Percentiles rank a stretch among this genome's conserved stretches.
phyloP scores from a whole-genome alignment of 2,888 invertebrate genomes.

The Antitype chi region DNA sequence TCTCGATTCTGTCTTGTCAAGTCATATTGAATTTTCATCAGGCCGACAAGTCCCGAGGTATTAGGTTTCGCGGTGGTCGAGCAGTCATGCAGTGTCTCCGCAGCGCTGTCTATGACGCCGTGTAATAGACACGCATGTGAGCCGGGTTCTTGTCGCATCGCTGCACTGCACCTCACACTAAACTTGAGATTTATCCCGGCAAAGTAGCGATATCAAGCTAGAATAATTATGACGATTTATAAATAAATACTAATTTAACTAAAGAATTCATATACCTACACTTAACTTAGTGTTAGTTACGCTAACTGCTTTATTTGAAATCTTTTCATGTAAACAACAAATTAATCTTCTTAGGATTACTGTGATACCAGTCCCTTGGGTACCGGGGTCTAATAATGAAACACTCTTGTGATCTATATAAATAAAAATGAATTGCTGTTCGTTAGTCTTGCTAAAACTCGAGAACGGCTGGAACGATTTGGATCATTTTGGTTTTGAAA shows the following conservation, averaged over 20 bases:
- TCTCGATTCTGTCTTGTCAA: neutral
- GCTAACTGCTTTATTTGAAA: too few relatives aligned
- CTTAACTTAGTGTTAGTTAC: too few relatives aligned
- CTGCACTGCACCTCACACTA: slow-evolving; percentile 20
- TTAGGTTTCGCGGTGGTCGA: slow-evolving; percentile 9
- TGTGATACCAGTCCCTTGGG: too few relatives aligned
- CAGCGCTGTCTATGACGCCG: neutral
- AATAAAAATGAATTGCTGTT: too few relatives aligned
- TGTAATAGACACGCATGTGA: slow-evolving; percentile 14
- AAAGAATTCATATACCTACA: too few relatives aligned
- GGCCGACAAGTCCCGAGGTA: neutral
- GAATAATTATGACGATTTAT: neutral
- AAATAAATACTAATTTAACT: neutral
- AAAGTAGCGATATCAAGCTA: neutral
- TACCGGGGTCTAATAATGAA: too few relatives aligned
- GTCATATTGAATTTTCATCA: neutral
- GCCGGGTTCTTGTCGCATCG: slow-evolving; percentile 17
- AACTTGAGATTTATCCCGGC: neutral
- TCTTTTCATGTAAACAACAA: too few relatives aligned
- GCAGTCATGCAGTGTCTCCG: neutral
- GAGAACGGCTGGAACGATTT: too few relatives aligned
- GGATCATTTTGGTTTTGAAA: too few relatives aligned
- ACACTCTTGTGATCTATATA: too few relatives aligned
- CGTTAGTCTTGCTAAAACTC: too few relatives aligned
- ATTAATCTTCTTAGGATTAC: too few relatives aligned